Base-by-base conservation (phyloP, 2,113 vertebrate species). In the Pachyramphus minor region DNA sequence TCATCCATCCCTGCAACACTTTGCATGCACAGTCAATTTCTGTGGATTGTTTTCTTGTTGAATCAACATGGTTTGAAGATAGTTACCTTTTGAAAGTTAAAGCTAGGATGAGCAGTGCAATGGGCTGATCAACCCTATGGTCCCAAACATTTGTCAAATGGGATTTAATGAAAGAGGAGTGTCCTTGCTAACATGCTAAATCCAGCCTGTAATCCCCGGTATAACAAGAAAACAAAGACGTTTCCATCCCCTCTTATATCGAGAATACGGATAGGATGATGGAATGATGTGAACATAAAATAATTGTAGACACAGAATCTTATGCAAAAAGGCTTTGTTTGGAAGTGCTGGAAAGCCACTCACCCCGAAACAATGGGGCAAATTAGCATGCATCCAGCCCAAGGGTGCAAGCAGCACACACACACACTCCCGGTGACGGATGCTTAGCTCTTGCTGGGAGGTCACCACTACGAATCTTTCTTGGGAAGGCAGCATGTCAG, bases 291-390 rank as follows among this genome's bases (percentile, higher is more conserved):
- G 98, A 98, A 98, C 97, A 96, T 95, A 95, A 98, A 98, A 96
- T 98, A 96, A 98, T 97, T 96, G 93, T 96, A 97, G 62, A 33
- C 92, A 55, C 90, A 94, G 97, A 96, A 91, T 95, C 97, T 97
- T 97, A 97, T 96, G 98, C 97, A 97, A 98, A 98, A 97, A 95
- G 96, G 95, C 97, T 99, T 99, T 99, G 98, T 98, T 98, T 63
- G 19, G 93, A 97, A 98, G 97, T 97, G 98, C 98, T 98, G 97
- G 97, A 97, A 98, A 98, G 95, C 92, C 98, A 98, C 95, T 99
- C 98, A 99, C 98, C 98, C 98, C 49, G 98, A 99, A 99, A 99
- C 98, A 99, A 99, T 98, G 98, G 98, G 96, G 96, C 94, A 98
- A 98, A 98, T 98, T 98, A 98, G 97, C 96, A 98, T 98, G 97